Evolutionary conservation across 37 sponge, comb jelly and placozoan genomes (phyloP).

Genomic region (Mnemiopsis leidyi): DNA sequence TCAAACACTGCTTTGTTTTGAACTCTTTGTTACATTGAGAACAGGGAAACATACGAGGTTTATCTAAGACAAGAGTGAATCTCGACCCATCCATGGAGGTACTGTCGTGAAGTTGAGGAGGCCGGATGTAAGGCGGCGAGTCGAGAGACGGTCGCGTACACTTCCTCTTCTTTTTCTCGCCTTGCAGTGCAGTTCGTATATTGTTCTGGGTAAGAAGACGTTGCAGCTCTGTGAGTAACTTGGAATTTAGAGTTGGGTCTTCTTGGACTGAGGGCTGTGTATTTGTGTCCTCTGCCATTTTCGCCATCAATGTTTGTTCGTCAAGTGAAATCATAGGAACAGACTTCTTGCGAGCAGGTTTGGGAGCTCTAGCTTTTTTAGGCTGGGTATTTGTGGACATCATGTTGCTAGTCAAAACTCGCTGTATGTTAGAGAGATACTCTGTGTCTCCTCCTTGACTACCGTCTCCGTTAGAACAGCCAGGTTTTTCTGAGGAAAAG

Average conservation of each 20-base stretch:
- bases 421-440: background rate
- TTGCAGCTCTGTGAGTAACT: constrained; percentile 36
- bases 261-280: constrained; percentile 18
- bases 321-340: constrained; percentile 63
- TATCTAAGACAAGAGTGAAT: constrained; percentile 11
- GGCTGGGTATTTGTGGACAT: background rate
- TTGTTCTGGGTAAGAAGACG: constrained; percentile 46
- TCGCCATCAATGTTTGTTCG: background rate
- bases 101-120: constrained; percentile 23
- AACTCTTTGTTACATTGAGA: constrained; percentile 58
- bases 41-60: constrained; percentile 39
- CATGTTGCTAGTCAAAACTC: constrained; percentile 39
- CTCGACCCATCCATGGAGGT: constrained; percentile 48
- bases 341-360: background rate
- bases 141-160: constrained; percentile 50
- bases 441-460: constrained; percentile 2
- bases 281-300: background rate
- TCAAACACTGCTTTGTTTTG: constrained; percentile 61
- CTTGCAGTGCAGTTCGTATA: constrained; percentile 40
- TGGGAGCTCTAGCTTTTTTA: constrained; percentile 15
- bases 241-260: constrained; percentile 39
- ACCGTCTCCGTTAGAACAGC: background rate
- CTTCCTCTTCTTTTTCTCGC: constrained; percentile 22
- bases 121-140: constrained; percentile 59
- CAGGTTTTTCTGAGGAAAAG: background rate